Evolutionary conservation across 2,113 vertebrate genomes (phyloP), one percentile per base, ranked within the genome.

Genomic region (Plotosus lineatus): DNA sequence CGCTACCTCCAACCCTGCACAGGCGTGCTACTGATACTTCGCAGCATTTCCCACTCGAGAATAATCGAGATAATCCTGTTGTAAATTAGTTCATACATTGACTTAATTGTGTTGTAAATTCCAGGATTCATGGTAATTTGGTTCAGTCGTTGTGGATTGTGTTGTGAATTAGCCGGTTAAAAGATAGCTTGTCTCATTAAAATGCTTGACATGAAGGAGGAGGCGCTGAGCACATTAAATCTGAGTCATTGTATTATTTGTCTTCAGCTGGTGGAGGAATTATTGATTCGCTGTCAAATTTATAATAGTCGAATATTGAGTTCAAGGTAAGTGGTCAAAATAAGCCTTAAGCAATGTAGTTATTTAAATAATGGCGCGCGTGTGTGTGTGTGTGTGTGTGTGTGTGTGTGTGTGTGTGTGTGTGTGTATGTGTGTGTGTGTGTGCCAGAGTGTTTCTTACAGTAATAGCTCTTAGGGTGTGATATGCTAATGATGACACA

Each of bases 21-120:
- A 81, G 65, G 81, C 50, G 77, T 78, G 15, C 79, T 58, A 72
- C 72, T 77, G 81, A 65, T 72, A 85, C 69, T 78, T 69, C 60
- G 65, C 65, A 66, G 72, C 50, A 53, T 83, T 83, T 80, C 74
- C 79, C 79, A 53, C 65, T 77, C 21, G 72, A 85, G 74, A 80
- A 80, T 86, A 80, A 74, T 83, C 77, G 26, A 50, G 77, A 86
- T 84, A 86, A 82, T 86, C 83, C 85, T 75, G 69, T 60, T 77
- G 83, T 75, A 82, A 84, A 84, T 84, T 78, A 80, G 77, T 53
- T 51, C 36, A 48, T 80, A 69, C 61, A 66, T 60, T 82, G 46
- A 68, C 76, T 60, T 86, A 84, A 79, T 82, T 66, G 77, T 79
- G 80, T 84, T 76, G 77, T 81, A 66, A 81, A 84, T 86, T 79